Conservation (phyloP, 2,113 vertebrate genomes). For the Galbula dea region DNA sequence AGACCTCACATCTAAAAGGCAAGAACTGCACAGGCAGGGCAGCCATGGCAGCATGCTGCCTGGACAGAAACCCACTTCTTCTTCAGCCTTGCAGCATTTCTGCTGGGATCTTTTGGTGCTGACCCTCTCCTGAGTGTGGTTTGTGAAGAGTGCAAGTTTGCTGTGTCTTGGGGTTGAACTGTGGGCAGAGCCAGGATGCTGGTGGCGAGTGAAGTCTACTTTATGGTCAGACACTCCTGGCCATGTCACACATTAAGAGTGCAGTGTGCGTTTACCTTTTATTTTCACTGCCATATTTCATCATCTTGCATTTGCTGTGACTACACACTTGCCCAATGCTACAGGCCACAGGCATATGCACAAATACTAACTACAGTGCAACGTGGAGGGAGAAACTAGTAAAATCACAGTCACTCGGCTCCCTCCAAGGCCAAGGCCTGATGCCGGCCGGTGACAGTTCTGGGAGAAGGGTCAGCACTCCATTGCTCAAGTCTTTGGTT, state of each 20-base stretch:
- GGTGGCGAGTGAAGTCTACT: not conserved
- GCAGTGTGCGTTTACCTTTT: not conserved
- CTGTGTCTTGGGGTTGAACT: not conserved
- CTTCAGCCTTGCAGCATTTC: not conserved
- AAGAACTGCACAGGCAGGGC: not conserved
- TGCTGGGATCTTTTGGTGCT: not conserved
- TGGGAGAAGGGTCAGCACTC: not conserved
- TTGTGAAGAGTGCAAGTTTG: not conserved
- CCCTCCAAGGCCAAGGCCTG: not conserved
- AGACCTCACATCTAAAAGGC: not conserved
- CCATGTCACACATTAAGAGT: not conserved
- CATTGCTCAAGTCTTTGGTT: not conserved
- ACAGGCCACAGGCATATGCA: not conserved
- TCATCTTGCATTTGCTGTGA: not conserved
- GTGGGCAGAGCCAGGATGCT: not conserved
- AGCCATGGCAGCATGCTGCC: not conserved
- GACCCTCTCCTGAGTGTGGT: not conserved
- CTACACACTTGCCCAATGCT: not conserved
- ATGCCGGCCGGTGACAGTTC: not conserved
- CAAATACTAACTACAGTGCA: not conserved
- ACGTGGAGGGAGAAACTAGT: not conserved
- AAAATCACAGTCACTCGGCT: not conserved
- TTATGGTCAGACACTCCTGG: not conserved
- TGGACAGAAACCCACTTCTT: not conserved
- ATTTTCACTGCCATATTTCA: not conserved